phyloP scores from a whole-genome alignment of 2,113 vertebrate genomes.

The Cololabis saira region DNA sequence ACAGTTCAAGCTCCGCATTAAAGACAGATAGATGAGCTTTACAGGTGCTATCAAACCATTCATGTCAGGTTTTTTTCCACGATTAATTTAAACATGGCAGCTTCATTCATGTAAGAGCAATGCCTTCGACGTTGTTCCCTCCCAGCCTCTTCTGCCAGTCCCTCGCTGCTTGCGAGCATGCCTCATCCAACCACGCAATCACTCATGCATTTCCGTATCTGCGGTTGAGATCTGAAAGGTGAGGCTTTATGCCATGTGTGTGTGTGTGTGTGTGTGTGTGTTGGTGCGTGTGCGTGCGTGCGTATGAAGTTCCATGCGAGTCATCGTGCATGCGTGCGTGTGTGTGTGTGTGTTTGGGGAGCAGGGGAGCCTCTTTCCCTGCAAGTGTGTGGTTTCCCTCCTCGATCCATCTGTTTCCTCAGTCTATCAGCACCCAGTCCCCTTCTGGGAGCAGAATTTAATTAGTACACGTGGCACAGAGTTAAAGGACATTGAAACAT shows the following conservation, averaged over 20 bases:
- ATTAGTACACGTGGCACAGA: conserved; percentile 68
- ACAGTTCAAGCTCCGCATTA: neutral
- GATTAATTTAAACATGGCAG: conserved; percentile 30
- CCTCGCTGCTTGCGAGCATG: conserved; percentile 18
- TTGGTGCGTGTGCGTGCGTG: conserved; percentile 8
- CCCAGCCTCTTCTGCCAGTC: conserved; percentile 57
- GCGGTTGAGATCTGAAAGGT: conserved; percentile 59
- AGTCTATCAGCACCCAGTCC: conserved; percentile 47
- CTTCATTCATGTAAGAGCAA: conserved; percentile 25
- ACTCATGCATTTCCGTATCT: conserved; percentile 47
- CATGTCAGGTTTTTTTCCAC: neutral
- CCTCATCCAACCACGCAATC: conserved; percentile 25
- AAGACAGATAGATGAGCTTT: no score
- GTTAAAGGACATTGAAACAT: conserved; percentile 72
- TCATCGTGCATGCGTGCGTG: conserved; percentile 13
- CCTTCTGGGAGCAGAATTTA: conserved; percentile 63
- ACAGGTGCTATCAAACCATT: neutral
- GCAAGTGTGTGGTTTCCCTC: conserved; percentile 51
- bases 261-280: conserved; percentile 8
- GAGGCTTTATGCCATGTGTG: conserved; percentile 25
- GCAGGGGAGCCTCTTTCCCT: conserved; percentile 30
- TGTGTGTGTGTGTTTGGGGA: conserved; percentile 14
- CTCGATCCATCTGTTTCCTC: conserved; percentile 64
- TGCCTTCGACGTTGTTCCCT: conserved; percentile 57
- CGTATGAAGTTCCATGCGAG: no score